phyloP scores from a whole-genome alignment of 2,113 vertebrate species.

The Rhinichthys klamathensis region DNA sequence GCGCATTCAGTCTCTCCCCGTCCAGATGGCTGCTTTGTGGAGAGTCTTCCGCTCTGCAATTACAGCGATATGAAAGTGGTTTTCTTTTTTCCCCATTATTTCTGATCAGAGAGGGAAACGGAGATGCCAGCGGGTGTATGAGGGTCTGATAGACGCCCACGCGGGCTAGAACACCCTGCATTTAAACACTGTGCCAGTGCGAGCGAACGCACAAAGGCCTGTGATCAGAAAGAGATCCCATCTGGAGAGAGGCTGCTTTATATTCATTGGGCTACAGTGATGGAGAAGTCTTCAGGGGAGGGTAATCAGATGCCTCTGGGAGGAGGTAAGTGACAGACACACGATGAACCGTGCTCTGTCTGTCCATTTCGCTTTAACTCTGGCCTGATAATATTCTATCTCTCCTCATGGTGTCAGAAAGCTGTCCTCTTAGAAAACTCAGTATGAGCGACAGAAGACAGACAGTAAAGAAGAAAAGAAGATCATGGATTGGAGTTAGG shows the following conservation, averaged over 20 bases:
- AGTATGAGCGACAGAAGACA: neutral
- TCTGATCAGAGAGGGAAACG: conserved; percentile 49
- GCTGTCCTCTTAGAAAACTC: neutral
- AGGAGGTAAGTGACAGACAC: neutral
- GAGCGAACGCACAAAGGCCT: conserved; percentile 58
- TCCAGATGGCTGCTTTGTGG: conserved; percentile 60
- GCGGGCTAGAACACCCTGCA: conserved; percentile 52
- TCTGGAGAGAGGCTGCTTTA: conserved; percentile 62
- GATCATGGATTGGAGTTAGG: neutral
- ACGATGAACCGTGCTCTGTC: conserved; percentile 2
- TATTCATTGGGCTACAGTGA: conserved; percentile 59
- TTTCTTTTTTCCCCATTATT: conserved; percentile 47
- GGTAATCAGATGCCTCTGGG: conserved; percentile 16
- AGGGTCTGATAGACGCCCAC: conserved; percentile 52
- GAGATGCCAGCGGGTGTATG: conserved; percentile 49
- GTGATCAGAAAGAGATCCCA: conserved; percentile 53
- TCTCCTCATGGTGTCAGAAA: neutral
- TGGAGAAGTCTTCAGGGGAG: conserved; percentile 29
- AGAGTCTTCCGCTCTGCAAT: conserved; percentile 51
- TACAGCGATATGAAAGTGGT: conserved; percentile 46
- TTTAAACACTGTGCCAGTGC: conserved; percentile 56
- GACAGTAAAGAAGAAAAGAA: neutral
- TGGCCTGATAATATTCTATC: conserved; percentile 2
- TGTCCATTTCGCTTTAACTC: conserved; percentile 13
- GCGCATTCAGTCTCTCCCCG: conserved; percentile 43